Evolutionary conservation across 2,797 vertebrate genomes (phyloP).

Genomic region (Sebastes matsubarae): DNA sequence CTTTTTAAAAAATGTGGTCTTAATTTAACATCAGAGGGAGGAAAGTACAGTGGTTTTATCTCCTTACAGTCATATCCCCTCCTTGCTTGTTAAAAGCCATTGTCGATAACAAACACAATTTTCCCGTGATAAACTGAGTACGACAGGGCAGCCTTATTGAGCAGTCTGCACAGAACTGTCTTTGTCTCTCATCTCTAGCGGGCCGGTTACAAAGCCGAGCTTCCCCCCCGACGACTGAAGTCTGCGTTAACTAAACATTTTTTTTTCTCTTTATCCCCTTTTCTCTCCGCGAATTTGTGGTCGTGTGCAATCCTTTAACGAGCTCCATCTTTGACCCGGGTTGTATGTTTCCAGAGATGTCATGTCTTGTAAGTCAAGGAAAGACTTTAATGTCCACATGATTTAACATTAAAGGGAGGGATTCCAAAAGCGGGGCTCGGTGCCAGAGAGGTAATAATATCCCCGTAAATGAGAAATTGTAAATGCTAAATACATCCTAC

Average conservation of each 20-base stretch:
- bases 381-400: conserved; percentile 81
- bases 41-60: conserved; percentile 65
- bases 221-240: conserved; percentile 55
- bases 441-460: conserved; percentile 76
- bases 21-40: conserved; percentile 72
- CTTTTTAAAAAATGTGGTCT: conserved; percentile 64
- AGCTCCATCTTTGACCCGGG: conserved; percentile 85
- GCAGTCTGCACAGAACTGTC: conserved; percentile 65
- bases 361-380: conserved; percentile 84
- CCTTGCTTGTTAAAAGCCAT: conserved; percentile 65
- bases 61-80: conserved; percentile 63
- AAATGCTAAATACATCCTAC: conserved; percentile 69
- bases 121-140: conserved; percentile 58
- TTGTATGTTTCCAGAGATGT: conserved; percentile 83
- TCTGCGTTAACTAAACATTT: conserved; percentile 78
- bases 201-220: conserved; percentile 60
- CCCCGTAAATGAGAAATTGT: conserved; percentile 70
- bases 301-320: conserved; percentile 82
- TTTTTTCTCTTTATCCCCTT: conserved; percentile 62
- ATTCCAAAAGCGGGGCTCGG: conserved; percentile 55
- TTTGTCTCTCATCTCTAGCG: conserved; percentile 78
- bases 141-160: conserved; percentile 59
- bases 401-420: conserved; percentile 76
- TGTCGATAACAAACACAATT: conserved; percentile 76
- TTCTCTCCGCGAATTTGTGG: conserved; percentile 72